Conservation (phyloP, 2,113 vertebrate species). For the Tragelaphus scriptus region DNA sequence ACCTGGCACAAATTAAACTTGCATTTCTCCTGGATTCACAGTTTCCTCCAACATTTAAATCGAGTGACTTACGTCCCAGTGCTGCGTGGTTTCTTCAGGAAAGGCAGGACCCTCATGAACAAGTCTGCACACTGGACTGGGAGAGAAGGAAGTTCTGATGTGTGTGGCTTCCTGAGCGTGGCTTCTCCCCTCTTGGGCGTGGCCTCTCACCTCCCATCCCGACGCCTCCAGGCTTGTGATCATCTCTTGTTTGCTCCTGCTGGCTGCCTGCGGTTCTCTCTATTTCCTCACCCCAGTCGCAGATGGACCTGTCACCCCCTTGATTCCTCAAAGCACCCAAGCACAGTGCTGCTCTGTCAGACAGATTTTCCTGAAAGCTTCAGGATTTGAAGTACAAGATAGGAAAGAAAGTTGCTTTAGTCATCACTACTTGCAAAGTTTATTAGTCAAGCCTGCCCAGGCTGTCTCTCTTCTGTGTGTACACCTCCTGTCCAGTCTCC, state of each 20-base stretch:
- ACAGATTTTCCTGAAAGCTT: not conserved
- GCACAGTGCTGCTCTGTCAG: not conserved
- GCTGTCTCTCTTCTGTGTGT: not conserved
- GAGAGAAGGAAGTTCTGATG: not conserved
- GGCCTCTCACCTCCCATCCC: not conserved
- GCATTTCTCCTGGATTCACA: not conserved
- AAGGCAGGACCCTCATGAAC: not conserved
- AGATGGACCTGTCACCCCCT: accelerated
- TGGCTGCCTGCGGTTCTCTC: not conserved
- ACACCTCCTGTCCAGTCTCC: not conserved
- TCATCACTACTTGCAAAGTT: not conserved
- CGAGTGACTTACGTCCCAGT: not conserved
- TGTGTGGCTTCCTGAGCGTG: not conserved
- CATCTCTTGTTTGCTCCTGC: not conserved
- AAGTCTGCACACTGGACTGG: not conserved
- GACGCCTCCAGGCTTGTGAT: not conserved
- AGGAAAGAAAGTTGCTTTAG: not conserved
- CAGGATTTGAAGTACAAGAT: not conserved
- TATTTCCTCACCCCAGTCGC: not conserved
- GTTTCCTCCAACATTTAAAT: not conserved
- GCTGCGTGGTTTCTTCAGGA: not conserved
- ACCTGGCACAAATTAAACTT: not conserved
- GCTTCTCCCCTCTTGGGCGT: not conserved
- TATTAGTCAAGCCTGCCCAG: not conserved
- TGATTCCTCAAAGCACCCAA: not conserved